These are phyloP conservation scores for Peucedramus taeniatus DNA, from an alignment of 2,113 vertebrate species.

Conservation along the genomic window DNA sequence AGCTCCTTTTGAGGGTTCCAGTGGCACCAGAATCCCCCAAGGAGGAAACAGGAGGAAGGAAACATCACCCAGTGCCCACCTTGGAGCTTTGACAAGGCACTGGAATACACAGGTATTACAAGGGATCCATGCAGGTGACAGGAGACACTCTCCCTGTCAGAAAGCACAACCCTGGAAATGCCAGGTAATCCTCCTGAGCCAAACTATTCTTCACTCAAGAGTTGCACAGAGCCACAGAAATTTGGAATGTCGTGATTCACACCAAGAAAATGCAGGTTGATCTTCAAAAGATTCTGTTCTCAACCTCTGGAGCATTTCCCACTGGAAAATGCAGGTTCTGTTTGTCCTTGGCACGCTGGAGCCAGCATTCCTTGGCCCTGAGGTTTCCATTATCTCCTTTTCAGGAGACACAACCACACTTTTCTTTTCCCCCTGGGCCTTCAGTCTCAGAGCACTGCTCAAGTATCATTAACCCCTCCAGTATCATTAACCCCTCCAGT, in stretches of 20 bases:
- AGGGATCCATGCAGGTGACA: neutral
- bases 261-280: neutral
- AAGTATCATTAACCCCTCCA: neutral
- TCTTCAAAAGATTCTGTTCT: neutral
- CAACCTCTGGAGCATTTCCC: conserved; percentile 1
- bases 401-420: neutral
- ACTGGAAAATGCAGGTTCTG: neutral
- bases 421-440: neutral
- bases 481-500: neutral
- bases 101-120: neutral
- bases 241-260: neutral
- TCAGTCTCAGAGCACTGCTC: neutral
- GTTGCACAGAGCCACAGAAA: neutral
- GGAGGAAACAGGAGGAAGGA: neutral
- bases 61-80: neutral
- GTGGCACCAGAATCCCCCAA: neutral
- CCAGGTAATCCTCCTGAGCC: neutral
- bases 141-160: neutral
- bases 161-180: neutral
- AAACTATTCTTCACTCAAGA: neutral
- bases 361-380: neutral
- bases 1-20: neutral
- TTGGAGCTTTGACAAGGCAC: neutral
- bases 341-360: neutral
- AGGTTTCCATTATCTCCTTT: neutral